Percentiles rank a stretch among this genome's conserved stretches.
phyloP scores from a whole-genome alignment of 2,888 invertebrate species.

The Platycnemis pennipes region DNA sequence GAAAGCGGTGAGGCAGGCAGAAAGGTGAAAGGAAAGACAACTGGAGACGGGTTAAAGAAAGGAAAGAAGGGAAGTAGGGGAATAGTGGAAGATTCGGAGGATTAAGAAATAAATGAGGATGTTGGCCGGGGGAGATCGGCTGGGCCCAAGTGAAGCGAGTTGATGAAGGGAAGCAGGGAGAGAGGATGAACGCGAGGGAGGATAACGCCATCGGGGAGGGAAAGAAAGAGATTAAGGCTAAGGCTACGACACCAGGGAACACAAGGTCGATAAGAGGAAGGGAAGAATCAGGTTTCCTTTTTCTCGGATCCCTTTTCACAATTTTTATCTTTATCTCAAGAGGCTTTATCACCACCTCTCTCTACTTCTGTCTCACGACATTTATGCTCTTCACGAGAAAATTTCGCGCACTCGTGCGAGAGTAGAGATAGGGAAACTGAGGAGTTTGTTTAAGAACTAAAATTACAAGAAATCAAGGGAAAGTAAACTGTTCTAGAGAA shows the following conservation, averaged over 20 bases:
- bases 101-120: not conserved
- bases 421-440: too few relatives aligned
- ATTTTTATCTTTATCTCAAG: too few relatives aligned
- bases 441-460: not conserved
- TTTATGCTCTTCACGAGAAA: too few relatives aligned
- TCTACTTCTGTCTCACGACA: too few relatives aligned
- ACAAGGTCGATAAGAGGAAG: too few relatives aligned
- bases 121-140: conserved; percentile 27
- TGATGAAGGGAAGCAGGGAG: not conserved
- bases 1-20: not conserved
- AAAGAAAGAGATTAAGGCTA: too few relatives aligned
- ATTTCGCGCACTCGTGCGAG: too few relatives aligned
- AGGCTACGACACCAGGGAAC: too few relatives aligned
- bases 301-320: too few relatives aligned
- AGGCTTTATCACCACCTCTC: too few relatives aligned
- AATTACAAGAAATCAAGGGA: not conserved
- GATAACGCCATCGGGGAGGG: not conserved
- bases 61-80: not conserved
- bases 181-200: not conserved
- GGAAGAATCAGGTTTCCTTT: too few relatives aligned
- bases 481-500: not conserved
- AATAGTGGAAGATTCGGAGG: not conserved
- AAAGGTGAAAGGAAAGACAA: not conserved
- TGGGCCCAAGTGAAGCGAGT: not conserved
- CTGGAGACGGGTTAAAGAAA: not conserved